Evolutionary conservation across 2,797 vertebrate species (phyloP), one percentile per base, ranked within the genome.

Genomic region (Anniella stebbinsi): DNA sequence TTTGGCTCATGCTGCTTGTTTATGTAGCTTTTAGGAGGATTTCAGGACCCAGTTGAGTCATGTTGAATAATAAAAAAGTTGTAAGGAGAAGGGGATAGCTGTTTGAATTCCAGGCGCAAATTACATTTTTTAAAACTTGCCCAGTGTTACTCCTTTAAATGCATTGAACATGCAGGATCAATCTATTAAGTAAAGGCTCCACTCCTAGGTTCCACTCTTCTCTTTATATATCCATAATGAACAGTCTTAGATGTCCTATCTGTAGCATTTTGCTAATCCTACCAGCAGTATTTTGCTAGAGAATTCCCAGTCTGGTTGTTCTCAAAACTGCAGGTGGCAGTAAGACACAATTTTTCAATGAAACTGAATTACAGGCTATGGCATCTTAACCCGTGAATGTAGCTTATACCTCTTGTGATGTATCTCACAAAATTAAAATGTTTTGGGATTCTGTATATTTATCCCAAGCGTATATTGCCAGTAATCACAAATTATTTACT

Each of bases 271-370:
- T 73, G 33, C 48, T 36, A 25, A 54, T 85, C 45, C 69, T 36
- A 38, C 18, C 36, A 67, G 21, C 28, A 57, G 38, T 60, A 54
- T 90, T 75, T 86, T 63, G 69, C 69, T 73, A 4, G 25, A 73
- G 73, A 51, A 66, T 86, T 90, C 30, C 9, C 12, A 76, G 57
- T 4, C 45, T 57, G 73, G 36, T 73, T 63, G 51, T 90, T 72
- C 4, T 77, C 25, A 76, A 45, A 89, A 77, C 77, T 86, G 83
- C 83, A 91, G 83, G 70, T 86, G 87, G 83, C 90, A 91, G 90
- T 69, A 88, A 85, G 21, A 76, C 48, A 89, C 70, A 86, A 75
- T 86, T 86, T 63, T 82, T 81, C 13, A 45, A 23, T 36, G 41
- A 57, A 80, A 85, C 11, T 33, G 57, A 66, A 84, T 78, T n/a